Base-by-base conservation (phyloP, 2,888 invertebrate species). In the Noctuana brunneofusca region DNA sequence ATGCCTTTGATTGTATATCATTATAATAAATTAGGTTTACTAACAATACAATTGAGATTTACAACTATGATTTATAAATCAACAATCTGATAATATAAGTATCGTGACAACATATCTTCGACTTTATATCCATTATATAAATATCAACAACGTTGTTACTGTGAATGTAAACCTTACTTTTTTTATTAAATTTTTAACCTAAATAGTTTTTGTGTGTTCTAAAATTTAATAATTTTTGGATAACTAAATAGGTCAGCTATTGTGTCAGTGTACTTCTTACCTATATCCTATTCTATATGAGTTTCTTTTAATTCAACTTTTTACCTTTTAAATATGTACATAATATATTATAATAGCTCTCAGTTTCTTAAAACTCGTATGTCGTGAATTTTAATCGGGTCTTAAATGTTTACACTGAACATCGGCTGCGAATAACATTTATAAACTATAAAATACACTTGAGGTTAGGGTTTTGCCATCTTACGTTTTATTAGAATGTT, bases 31-130 rank as follows among this genome's bases (percentile, higher is more conserved):
- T 49, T 35, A 49, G 22, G 22, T 38, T 50, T 50, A 49, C 58
- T 50, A 35, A 58, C 58, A 58, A 58, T 59, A 27, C 30, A 43
- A 59, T 27, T 59, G 14, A 59, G 43, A 53, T 59, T 59, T 59
- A 59, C 53, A 32, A 30, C 41, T 30, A 52, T 11, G 59, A 56
- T 18, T 16, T 16, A 16, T 32, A 20, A 46, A 16, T 46, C 12
- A 41, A 18, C 20, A 30, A 35, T 43, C 52, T 18, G 18, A 46
- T 59, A 27, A n/a, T 14, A 52, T 27, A 52, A 12, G 3, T 59
- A 46, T 46, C 52, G 43, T 32, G 41, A 41, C 12, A 20, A 52
- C 59, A 53, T 59, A 59, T 59, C 59, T 46, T 22, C 27, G 38
- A 11, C 35, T 46, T 58, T 24, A 3, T 32, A 43, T 22, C 27